phyloP scores from a whole-genome alignment of 2,113 vertebrate species.

The Varanus salvator region DNA sequence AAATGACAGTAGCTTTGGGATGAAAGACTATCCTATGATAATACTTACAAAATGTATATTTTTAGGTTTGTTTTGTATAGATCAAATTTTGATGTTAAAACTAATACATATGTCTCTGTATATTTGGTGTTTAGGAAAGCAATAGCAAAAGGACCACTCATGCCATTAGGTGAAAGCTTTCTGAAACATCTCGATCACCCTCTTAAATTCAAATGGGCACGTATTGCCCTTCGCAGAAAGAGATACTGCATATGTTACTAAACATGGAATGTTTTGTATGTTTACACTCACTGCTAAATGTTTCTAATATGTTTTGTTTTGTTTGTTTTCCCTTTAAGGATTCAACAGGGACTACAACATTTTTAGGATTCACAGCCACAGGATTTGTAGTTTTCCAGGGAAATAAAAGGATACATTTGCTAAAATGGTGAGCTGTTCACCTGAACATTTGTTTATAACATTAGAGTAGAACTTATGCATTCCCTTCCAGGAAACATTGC shows the following conservation, averaged over 20 bases:
- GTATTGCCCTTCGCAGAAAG: not conserved
- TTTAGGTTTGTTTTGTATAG: no score
- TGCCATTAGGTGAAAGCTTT: not conserved
- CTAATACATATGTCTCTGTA: not conserved
- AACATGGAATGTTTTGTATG: not conserved
- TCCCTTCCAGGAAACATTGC: not conserved
- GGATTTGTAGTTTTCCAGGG: constrained; percentile 99
- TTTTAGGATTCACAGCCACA: constrained; percentile 95
- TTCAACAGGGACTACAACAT: constrained; percentile 91
- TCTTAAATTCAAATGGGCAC: not conserved
- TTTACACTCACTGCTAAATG: not conserved
- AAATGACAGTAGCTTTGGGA: not conserved
- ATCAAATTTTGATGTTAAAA: not conserved
- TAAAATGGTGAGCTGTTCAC: constrained; percentile 89
- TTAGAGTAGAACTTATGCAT: not conserved
- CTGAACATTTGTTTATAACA: not conserved
- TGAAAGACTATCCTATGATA: not conserved
- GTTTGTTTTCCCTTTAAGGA: constrained; percentile 81
- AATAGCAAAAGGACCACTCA: not conserved
- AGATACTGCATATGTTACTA: not conserved
- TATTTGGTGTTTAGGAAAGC: not conserved
- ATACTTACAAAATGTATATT: not conserved
- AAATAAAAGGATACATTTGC: constrained; percentile 96
- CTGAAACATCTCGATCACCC: not conserved
- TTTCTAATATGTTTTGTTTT: constrained; percentile 33